Evolutionary conservation across 2,888 invertebrate species (phyloP).

Genomic region (Pristionchus entomophagus): DNA sequence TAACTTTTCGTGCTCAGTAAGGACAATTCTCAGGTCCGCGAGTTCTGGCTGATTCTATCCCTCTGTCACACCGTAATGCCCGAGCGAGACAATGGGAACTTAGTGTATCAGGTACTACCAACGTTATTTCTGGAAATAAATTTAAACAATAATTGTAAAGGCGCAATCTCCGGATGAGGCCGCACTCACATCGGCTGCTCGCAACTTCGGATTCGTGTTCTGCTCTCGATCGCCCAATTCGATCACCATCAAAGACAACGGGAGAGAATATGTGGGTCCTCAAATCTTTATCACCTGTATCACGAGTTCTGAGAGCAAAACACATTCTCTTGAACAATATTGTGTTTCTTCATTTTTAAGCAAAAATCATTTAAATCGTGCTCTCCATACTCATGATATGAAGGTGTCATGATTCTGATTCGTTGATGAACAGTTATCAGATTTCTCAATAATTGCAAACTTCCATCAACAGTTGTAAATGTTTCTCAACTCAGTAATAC

Average conservation of each 20-base stretch:
- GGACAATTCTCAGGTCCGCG: conserved; percentile 63
- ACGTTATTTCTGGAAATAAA: too few relatives aligned
- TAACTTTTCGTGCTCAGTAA: too few relatives aligned
- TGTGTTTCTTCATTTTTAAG: too few relatives aligned
- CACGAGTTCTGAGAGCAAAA: too few relatives aligned
- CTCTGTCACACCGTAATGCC: conserved; percentile 99
- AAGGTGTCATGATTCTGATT: too few relatives aligned
- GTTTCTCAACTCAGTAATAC: too few relatives aligned
- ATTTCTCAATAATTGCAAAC: neutral
- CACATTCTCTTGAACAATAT: too few relatives aligned
- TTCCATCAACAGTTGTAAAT: too few relatives aligned
- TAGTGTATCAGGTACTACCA: conserved; percentile 81
- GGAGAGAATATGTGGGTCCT: conserved; percentile 65
- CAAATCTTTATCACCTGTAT: neutral
- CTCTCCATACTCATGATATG: too few relatives aligned
- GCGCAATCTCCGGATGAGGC: conserved; percentile 99
- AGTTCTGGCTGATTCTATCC: conserved; percentile 85
- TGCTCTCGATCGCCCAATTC: conserved; percentile 80
- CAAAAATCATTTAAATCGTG: too few relatives aligned
- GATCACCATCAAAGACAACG: conserved; percentile 80
- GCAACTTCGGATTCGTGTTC: conserved; percentile 99
- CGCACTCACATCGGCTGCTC: conserved; percentile 95
- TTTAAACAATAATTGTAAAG: conserved; percentile 77
- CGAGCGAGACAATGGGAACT: conserved; percentile 78
- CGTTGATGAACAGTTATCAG: too few relatives aligned